phyloP scores from a whole-genome alignment of 92 coral and sea anemone genomes.

The Siderastrea siderea region DNA sequence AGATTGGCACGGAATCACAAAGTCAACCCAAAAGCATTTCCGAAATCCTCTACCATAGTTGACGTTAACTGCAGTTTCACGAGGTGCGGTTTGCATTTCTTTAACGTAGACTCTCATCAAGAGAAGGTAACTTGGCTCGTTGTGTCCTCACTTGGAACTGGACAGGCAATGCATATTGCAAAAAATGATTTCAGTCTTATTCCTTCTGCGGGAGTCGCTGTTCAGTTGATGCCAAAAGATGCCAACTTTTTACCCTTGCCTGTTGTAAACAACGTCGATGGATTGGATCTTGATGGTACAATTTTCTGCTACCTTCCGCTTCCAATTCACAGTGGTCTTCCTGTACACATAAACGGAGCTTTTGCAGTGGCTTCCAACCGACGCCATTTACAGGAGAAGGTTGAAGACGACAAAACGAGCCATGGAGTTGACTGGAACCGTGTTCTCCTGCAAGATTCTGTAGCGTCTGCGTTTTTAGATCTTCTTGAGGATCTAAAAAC shows the following conservation, averaged over 20 bases:
- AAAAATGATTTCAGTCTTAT: conserved; percentile 56
- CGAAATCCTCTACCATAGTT: conserved; percentile 50
- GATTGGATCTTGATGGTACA: conserved; percentile 39
- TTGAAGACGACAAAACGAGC: conserved; percentile 75
- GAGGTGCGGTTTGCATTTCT: conserved; percentile 27
- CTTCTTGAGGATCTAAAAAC: conserved; percentile 54
- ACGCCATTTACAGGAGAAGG: conserved; percentile 74
- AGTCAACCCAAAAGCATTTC: background rate
- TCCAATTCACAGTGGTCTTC: conserved; percentile 87
- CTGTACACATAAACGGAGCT: conserved; percentile 82
- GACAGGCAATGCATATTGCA: conserved; percentile 58
- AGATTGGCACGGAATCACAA: background rate
- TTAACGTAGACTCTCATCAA: background rate
- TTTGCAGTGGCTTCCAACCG: conserved; percentile 80
- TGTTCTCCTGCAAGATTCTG: conserved; percentile 52
- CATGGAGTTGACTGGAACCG: conserved; percentile 76
- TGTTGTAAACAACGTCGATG: background rate
- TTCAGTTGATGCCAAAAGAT: conserved; percentile 5
- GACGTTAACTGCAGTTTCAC: conserved; percentile 38
- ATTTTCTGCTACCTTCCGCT: conserved; percentile 92
- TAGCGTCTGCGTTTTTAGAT: conserved; percentile 44
- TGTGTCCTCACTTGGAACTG: conserved; percentile 79
- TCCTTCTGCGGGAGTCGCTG: conserved; percentile 93
- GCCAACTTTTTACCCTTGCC: conserved; percentile 35
- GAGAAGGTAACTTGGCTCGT: conserved; percentile 74